A percentile compares a stretch with the other conserved stretches of the same genome.
Evolutionary conservation across 1,140 invertebrate genomes (phyloP).

Genomic region (Melipona quadrifasciata): DNA sequence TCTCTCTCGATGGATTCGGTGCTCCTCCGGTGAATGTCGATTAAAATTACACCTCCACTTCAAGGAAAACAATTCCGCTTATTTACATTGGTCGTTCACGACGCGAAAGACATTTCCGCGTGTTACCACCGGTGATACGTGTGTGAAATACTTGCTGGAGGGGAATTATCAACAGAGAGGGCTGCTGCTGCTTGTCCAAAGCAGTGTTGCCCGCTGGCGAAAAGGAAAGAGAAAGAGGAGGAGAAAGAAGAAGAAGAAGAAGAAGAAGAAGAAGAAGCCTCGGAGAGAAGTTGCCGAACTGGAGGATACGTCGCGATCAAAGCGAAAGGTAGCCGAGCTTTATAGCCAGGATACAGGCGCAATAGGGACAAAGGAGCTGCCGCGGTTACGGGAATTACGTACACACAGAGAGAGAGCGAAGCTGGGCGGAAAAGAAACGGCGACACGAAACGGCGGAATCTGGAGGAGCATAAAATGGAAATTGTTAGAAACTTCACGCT

Average conservation of each 20-base stretch:
- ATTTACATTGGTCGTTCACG: no score
- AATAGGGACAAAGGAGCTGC: slow-evolving; percentile 37
- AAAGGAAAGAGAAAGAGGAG: neutral
- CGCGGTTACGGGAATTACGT: slow-evolving; percentile 20
- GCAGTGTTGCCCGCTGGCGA: neutral
- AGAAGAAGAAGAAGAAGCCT: neutral
- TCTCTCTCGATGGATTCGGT: neutral
- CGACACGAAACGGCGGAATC: slow-evolving; percentile 20
- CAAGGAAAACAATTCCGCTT: no score
- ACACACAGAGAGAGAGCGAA: neutral
- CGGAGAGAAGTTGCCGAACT: slow-evolving; percentile 27
- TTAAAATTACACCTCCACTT: neutral
- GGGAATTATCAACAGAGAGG: slow-evolving; percentile 1
- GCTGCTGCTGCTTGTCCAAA: neutral
- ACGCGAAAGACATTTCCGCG: no score
- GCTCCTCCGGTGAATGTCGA: neutral
- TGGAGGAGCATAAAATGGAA: slow-evolving; percentile 19
- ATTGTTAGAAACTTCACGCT: slow-evolving; percentile 30
- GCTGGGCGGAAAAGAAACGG: slow-evolving; percentile 29
- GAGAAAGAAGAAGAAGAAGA: neutral
- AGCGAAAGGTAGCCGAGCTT: slow-evolving; percentile 24
- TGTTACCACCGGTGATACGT: no score
- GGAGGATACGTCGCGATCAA: slow-evolving; percentile 33
- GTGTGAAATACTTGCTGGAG: neutral
- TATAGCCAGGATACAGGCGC: slow-evolving; percentile 32